Evolutionary conservation across 2,797 vertebrate genomes (phyloP).

Genomic region (Balearica regulorum): DNA sequence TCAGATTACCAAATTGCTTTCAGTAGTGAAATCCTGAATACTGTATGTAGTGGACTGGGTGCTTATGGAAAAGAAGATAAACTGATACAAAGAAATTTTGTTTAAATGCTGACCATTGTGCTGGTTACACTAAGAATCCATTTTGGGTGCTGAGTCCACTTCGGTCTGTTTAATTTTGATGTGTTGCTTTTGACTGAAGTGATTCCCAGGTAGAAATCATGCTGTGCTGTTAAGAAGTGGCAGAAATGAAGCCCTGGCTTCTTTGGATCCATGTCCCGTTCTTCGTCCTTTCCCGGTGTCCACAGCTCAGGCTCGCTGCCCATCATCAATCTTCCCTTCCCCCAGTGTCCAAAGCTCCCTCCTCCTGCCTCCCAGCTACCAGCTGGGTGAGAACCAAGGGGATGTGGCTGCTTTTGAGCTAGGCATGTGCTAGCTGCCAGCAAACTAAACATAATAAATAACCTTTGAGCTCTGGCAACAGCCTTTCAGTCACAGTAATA

Average conservation of each 20-base stretch:
- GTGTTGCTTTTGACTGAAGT: not conserved
- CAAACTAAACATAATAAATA: conserved; percentile 21
- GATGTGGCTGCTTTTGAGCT: conserved; percentile 5
- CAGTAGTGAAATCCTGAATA: not conserved
- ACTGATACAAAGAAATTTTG: not conserved
- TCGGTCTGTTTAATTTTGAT: not conserved
- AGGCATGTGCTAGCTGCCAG: not conserved
- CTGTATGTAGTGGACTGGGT: not conserved
- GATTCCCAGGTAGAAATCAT: not conserved
- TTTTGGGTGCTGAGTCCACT: not conserved
- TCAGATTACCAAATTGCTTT: not conserved
- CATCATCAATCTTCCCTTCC: conserved; percentile 4
- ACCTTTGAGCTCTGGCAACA: conserved; percentile 11
- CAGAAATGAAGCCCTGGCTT: not conserved
- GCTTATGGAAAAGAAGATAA: not conserved
- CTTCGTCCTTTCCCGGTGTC: not conserved
- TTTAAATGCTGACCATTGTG: not conserved
- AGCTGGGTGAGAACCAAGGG: not conserved
- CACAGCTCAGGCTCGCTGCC: not conserved
- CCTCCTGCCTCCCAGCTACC: not conserved
- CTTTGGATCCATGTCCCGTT: not conserved
- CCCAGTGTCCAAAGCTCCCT: not conserved
- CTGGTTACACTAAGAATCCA: not conserved
- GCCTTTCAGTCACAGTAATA: not conserved
- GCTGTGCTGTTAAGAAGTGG: not conserved